Conservation (phyloP, 1,140 invertebrate species). For the Lasioglossum baleicum region DNA sequence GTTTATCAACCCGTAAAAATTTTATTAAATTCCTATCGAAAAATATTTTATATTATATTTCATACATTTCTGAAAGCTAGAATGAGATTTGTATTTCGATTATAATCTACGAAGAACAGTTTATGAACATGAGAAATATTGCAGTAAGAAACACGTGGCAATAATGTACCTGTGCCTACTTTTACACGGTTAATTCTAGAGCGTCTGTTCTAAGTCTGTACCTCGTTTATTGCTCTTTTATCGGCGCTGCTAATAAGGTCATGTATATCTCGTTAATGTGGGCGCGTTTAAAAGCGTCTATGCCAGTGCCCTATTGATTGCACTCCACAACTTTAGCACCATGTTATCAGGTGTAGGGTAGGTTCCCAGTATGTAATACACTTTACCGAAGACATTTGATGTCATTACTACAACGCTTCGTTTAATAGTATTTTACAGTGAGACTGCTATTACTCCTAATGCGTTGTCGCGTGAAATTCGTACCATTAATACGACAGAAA, state of each 20-base stretch:
- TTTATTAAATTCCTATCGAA: too few species aligned
- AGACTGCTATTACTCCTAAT: background rate
- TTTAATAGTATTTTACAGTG: background rate
- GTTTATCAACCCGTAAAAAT: too few species aligned
- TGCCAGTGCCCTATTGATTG: conserved; percentile 41
- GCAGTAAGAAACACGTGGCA: too few species aligned
- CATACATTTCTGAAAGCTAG: too few species aligned
- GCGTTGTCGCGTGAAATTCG: background rate
- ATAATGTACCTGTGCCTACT: too few species aligned
- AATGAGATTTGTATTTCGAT: too few species aligned
- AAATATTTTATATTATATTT: too few species aligned
- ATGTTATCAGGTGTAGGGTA: conserved; percentile 46
- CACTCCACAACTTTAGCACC: conserved; percentile 25
- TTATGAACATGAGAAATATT: too few species aligned
- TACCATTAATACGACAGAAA: too few species aligned
- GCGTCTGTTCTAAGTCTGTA: background rate
- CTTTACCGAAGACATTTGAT: conserved; percentile 46
- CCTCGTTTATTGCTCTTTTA: background rate
- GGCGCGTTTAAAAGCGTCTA: conserved; percentile 35
- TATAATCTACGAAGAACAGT: too few species aligned
- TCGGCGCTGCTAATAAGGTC: too few species aligned
- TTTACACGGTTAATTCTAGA: background rate
- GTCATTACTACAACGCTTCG: conserved; percentile 18
- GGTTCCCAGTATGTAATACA: conserved; percentile 27
- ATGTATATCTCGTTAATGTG: conserved; percentile 6